Evolutionary conservation across 2,888 invertebrate species (phyloP), one percentile per base, ranked within the genome.

Genomic region (Nineta flava): DNA sequence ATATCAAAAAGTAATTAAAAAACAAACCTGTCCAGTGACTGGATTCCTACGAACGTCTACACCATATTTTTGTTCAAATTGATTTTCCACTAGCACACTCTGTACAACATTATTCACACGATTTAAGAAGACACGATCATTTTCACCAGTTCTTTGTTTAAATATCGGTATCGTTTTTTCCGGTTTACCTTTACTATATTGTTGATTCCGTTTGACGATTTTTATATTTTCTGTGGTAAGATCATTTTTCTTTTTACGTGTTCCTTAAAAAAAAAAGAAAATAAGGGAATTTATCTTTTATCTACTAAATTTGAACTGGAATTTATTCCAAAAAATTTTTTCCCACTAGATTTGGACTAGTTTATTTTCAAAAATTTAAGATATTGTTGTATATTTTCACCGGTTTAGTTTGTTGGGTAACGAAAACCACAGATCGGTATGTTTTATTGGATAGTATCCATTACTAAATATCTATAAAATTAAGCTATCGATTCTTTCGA

Each of bases 31-130:
- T 9, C 75, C 80, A 1, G 75, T 74, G 48, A 69, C 62, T 0
- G 63, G 55, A 63, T 79, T 69, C 41, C 76, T 64, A 47, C 72
- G 63, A 2, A 81, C 71, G 53, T 73, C 69, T 0, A 81, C 77
- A 3, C 71, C 69, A 55, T 72, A 81, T 55, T 80, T 79, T 13
- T 71, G 67, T 59, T 79, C 78, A 60, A 79, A 79, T 44, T 70
- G 67, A 0, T 75, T 70, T 62, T 81, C 81, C 41, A 71, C 68
- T 1, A 78, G 62, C n/a, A 77, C 75, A 13, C 77, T 72, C 12
- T 72, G 67, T 9, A 83, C 76, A 13, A 80, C 76, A 52, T 72
- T 72, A 59, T 77, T 76, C 32, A 87, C 78, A 49, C 87, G 71
- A 13, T 73, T 63, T 47, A 83, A 66, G 62, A 84, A 87, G 7